Conservation (phyloP, 2,797 vertebrate species). For the Labeo calbasu region DNA sequence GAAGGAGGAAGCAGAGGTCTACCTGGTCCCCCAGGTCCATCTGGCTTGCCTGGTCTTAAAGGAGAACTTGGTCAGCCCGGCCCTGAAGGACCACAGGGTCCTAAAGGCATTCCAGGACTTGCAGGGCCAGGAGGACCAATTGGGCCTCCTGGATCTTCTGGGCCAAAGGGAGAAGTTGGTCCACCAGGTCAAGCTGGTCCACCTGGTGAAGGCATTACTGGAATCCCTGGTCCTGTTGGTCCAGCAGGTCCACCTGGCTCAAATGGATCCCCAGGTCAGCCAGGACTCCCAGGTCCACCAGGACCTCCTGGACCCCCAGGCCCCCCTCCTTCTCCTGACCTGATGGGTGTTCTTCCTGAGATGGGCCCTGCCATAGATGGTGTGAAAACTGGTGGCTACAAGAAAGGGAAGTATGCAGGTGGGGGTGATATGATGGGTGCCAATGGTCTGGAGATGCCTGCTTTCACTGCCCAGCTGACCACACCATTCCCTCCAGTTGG, state of each 20-base stretch:
- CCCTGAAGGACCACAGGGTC: constrained; percentile 88
- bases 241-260: constrained; percentile 87
- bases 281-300: constrained; percentile 86
- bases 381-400: constrained; percentile 85
- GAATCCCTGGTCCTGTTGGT: constrained; percentile 84
- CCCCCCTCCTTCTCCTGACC: constrained; percentile 77
- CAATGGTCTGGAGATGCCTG: constrained; percentile 91
- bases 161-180: constrained; percentile 89
- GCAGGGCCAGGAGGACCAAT: constrained; percentile 87
- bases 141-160: constrained; percentile 85
- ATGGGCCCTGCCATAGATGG: constrained; percentile 86
- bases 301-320: constrained; percentile 92
- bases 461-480: constrained; percentile 90
- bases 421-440: constrained; percentile 73
- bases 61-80: constrained; percentile 87
- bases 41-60: constrained; percentile 86
- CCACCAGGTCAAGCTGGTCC: constrained; percentile 85
- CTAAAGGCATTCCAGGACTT: constrained; percentile 91
- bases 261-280: constrained; percentile 83
- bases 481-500: constrained; percentile 92
- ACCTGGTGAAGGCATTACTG: constrained; percentile 83
- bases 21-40: constrained; percentile 82
- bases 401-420: constrained; percentile 85
- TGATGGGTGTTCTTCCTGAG: constrained; percentile 89
- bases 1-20: constrained; percentile 89